phyloP scores from a whole-genome alignment of 2,113 vertebrate species.

The Bungarus multicinctus region DNA sequence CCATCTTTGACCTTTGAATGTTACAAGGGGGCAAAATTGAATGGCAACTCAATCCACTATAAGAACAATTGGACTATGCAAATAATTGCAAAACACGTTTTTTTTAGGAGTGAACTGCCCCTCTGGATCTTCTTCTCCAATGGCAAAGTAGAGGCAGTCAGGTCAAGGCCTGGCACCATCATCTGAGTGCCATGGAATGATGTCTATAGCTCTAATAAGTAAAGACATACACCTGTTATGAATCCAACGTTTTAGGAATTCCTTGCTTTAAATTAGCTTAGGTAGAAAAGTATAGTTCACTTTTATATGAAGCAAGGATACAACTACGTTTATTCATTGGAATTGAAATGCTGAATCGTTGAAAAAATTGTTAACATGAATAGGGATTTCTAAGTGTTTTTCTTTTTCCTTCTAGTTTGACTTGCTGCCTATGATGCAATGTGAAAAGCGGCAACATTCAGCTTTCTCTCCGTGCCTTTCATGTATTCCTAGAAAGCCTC shows the following conservation, averaged over 20 bases:
- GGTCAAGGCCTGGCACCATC: accelerated
- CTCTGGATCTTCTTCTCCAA: not conserved
- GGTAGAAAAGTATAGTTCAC: not conserved
- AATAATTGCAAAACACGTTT: not conserved
- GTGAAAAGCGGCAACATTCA: not conserved
- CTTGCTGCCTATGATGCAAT: not conserved
- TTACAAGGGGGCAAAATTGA: not conserved
- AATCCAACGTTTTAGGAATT: not conserved
- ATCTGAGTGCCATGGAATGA: not conserved
- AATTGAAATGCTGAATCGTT: not conserved
- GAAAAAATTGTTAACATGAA: not conserved
- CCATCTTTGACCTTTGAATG: not conserved
- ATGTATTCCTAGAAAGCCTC: not conserved
- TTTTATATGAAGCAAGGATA: not conserved
- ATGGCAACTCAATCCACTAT: not conserved
- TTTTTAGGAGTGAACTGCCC: not conserved
- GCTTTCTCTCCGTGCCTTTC: not conserved
- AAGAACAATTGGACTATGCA: not conserved
- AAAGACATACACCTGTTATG: not conserved
- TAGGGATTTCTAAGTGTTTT: not conserved
- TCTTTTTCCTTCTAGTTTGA: not conserved
- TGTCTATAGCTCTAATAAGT: not conserved
- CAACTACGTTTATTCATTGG: not conserved
- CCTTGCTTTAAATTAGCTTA: not conserved
- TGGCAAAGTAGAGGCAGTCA: not conserved